These are phyloP conservation scores for Fratercula arctica DNA, from an alignment of 2,797 vertebrate species.

Conservation along the genomic window DNA sequence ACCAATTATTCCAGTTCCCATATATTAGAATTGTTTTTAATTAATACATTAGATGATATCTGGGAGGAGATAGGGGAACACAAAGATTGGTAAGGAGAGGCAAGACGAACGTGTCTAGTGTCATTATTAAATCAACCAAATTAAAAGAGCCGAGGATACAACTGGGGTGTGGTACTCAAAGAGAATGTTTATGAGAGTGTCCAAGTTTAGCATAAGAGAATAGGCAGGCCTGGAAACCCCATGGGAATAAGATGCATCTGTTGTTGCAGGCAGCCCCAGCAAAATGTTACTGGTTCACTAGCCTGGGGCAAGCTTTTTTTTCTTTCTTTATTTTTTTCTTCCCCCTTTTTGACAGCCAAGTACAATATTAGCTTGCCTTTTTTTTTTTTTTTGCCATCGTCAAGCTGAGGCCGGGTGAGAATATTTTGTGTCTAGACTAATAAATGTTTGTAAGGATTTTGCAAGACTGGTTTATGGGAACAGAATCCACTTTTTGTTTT, in stretches of 20 bases:
- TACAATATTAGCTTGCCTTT: conserved; percentile 30
- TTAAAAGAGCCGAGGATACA: background rate
- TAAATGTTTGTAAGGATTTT: conserved; percentile 61
- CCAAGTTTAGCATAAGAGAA: conserved; percentile 55
- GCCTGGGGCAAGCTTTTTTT: conserved; percentile 31
- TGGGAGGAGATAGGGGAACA: background rate
- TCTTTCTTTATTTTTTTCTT: background rate
- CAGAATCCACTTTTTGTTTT: conserved; percentile 55
- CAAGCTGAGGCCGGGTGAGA: conserved; percentile 44
- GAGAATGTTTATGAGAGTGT: background rate
- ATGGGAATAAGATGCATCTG: conserved; percentile 29
- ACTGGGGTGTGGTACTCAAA: conserved; percentile 25
- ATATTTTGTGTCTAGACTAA: conserved; percentile 69
- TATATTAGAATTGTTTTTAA: background rate
- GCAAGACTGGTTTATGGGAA: conserved; percentile 64
- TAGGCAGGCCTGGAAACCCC: conserved; percentile 15
- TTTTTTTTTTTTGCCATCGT: background rate
- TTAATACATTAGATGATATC: background rate
- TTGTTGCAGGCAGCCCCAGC: conserved; percentile 37
- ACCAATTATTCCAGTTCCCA: background rate
- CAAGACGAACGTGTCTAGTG: background rate
- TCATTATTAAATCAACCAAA: background rate
- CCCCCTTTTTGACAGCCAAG: conserved; percentile 41
- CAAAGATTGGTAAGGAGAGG: background rate
- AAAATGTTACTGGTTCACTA: conserved; percentile 54